A percentile compares a stretch with the other conserved stretches of the same genome.
Evolutionary conservation across 2,888 invertebrate species (phyloP).

Genomic region (Trissolcus japonicus): DNA sequence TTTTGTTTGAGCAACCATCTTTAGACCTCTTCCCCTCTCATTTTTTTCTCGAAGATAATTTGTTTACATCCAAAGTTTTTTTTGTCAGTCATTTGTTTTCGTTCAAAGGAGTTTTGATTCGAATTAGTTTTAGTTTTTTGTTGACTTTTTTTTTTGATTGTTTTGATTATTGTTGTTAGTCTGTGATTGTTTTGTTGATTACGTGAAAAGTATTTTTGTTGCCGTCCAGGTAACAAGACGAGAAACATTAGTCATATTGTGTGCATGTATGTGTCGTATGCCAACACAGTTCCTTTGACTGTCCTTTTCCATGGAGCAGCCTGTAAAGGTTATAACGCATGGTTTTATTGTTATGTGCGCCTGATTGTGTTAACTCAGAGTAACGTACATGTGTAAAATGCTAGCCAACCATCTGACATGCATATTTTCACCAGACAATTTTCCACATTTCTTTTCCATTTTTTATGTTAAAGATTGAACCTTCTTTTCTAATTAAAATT

Average conservation of each 20-base stretch:
- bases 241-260: constrained; percentile 3
- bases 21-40: neutral
- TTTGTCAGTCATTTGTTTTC: constrained; percentile 4
- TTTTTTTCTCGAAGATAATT: no score
- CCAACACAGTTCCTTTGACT: constrained; percentile 10
- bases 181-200: no score
- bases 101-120: no score
- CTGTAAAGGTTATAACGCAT: constrained; percentile 24
- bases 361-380: constrained; percentile 1
- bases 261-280: constrained; percentile 11
- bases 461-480: no score
- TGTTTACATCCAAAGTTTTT: neutral
- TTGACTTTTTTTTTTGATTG: no score
- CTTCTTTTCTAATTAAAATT: no score
- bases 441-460: no score
- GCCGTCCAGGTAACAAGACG: no score
- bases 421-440: constrained; percentile 11
- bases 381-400: constrained; percentile 3
- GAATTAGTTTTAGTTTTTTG: no score
- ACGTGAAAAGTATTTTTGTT: no score
- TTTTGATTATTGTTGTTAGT: no score
- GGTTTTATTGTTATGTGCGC: constrained; percentile 16
- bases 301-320: constrained; percentile 9
- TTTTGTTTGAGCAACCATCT: neutral
- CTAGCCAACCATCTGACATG: constrained; percentile 8